These are phyloP conservation scores for Ectropis crepuscularia DNA, from an alignment of 2,888 invertebrate species.

Conservation along the genomic window DNA sequence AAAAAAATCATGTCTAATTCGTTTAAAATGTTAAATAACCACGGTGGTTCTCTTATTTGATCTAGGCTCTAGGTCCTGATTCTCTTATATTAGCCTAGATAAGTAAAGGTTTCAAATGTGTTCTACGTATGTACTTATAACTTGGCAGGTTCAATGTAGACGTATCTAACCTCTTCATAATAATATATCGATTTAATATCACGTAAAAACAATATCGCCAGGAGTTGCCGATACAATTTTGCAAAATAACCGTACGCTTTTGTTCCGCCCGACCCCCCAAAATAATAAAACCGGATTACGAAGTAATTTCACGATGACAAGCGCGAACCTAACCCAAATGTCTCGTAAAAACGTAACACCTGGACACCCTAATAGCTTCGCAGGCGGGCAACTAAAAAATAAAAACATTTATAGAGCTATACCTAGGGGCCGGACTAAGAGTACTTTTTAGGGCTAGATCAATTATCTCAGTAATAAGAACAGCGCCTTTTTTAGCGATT, in stretches of 20 bases:
- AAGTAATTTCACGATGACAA: slow-evolving; percentile 32
- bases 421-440: neutral
- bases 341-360: slow-evolving; percentile 29
- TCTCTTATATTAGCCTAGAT: no score
- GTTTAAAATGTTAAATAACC: no score
- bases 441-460: neutral
- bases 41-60: no score
- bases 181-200: neutral
- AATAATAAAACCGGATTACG: slow-evolving; percentile 29
- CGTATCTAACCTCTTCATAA: neutral
- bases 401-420: slow-evolving; percentile 29
- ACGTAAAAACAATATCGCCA: neutral
- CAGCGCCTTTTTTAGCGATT: no score
- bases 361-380: slow-evolving; percentile 27
- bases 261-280: slow-evolving; percentile 10
- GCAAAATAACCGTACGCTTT: slow-evolving; percentile 13
- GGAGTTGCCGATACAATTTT: slow-evolving; percentile 6
- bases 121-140: no score
- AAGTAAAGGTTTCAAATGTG: no score
- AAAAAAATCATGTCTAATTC: no score
- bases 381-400: slow-evolving; percentile 27
- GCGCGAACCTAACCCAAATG: slow-evolving; percentile 19
- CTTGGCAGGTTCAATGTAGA: neutral
- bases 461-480: neutral
- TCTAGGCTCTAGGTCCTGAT: no score